Evolutionary conservation across 2,888 invertebrate species (phyloP).

Genomic region (Lissonota sp.): DNA sequence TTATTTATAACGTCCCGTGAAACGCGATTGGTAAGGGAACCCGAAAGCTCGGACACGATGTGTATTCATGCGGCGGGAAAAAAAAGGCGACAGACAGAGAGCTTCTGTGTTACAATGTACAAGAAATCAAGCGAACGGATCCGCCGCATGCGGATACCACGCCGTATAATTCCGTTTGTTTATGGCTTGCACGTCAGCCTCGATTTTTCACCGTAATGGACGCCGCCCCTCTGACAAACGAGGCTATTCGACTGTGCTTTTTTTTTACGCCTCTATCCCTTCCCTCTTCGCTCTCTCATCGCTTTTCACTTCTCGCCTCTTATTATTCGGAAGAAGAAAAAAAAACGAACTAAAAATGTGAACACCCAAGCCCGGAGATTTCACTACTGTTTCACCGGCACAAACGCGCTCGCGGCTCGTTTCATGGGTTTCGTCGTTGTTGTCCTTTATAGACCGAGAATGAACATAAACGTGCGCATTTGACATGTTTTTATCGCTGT

Average conservation of each 20-base stretch:
- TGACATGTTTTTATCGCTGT: too few relatives aligned
- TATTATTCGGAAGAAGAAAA: too few relatives aligned
- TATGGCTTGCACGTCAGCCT: conserved; percentile 77
- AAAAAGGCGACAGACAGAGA: conserved; percentile 51
- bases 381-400: too few relatives aligned
- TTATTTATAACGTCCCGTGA: neutral
- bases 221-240: conserved; percentile 78
- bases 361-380: too few relatives aligned
- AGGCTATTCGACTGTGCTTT: conserved; percentile 59
- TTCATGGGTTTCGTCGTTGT: too few relatives aligned
- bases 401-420: too few relatives aligned
- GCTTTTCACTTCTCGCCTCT: conserved; percentile 24
- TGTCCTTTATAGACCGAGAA: too few relatives aligned
- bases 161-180: conserved; percentile 82
- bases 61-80: conserved; percentile 41
- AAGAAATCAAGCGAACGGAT: conserved; percentile 71
- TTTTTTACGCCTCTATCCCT: conserved; percentile 39
- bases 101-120: conserved; percentile 26
- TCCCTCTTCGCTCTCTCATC: conserved; percentile 36
- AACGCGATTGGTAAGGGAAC: conserved; percentile 56
- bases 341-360: too few relatives aligned
- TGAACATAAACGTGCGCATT: too few relatives aligned
- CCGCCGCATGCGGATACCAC: conserved; percentile 40
- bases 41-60: conserved; percentile 68
- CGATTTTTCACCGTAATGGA: conserved; percentile 82